Conservation (phyloP, 2,888 invertebrate genomes). For the Oscheius sp. region DNA sequence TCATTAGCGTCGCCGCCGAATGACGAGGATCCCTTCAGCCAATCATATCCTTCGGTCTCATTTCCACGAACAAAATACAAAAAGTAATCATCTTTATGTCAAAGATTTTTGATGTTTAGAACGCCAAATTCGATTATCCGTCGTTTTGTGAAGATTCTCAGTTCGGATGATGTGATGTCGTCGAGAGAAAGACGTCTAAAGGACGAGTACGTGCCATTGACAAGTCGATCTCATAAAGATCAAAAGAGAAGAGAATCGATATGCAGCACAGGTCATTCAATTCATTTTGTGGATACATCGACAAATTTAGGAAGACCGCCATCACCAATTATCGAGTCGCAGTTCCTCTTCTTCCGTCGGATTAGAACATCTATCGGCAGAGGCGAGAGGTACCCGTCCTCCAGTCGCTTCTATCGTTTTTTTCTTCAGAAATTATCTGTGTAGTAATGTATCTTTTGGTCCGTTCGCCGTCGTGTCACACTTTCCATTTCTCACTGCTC, state of each 20-base stretch:
- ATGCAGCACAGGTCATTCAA: constrained; percentile 31
- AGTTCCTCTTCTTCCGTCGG: constrained; percentile 45
- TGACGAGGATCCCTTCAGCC: constrained; percentile 27
- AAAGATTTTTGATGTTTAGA: no score
- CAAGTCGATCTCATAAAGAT: constrained; percentile 28
- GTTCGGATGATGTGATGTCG: constrained; percentile 50
- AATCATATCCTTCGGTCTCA: constrained; percentile 13
- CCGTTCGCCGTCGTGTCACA: constrained; percentile 51
- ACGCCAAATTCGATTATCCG: constrained; percentile 38
- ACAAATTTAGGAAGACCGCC: constrained; percentile 15
- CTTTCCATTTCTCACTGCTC: constrained; percentile 72
- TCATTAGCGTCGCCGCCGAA: not conserved
- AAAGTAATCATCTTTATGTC: not conserved
- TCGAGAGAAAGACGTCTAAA: constrained; percentile 24
- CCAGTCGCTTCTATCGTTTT: not conserved
- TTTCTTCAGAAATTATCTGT: constrained; percentile 47
- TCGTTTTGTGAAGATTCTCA: constrained; percentile 51
- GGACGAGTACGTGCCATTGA: constrained; percentile 20
- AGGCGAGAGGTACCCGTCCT: constrained; percentile 46
- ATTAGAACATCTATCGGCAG: constrained; percentile 47
- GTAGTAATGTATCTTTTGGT: constrained; percentile 35
- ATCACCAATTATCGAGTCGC: constrained; percentile 51
- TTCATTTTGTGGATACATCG: not conserved
- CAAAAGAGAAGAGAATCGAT: constrained; percentile 37
- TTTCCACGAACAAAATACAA: not conserved